phyloP scores from a whole-genome alignment of 2,888 invertebrate genomes.

The Macrophya alboannulata region DNA sequence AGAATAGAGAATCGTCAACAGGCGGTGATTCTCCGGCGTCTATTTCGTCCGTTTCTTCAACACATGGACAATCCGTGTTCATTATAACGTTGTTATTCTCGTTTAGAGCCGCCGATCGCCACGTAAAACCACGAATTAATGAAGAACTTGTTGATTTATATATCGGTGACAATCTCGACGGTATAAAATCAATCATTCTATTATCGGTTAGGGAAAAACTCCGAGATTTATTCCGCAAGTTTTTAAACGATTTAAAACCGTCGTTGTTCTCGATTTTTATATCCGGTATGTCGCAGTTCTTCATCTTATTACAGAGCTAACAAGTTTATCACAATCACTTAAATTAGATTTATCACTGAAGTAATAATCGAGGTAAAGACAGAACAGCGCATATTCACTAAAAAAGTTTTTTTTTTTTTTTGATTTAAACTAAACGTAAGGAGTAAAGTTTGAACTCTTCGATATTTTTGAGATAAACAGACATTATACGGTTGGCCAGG shows the following conservation, averaged over 20 bases:
- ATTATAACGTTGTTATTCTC: slow-evolving; percentile 56
- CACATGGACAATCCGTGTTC: slow-evolving; percentile 52
- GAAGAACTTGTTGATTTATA: slow-evolving; percentile 69
- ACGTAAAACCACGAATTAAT: neutral
- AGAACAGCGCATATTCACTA: neutral
- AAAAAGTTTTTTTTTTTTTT: neutral
- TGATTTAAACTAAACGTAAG: neutral
- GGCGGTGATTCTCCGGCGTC: slow-evolving; percentile 77
- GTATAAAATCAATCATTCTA: slow-evolving; percentile 65
- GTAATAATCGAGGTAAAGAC: neutral
- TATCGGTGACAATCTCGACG: slow-evolving; percentile 68
- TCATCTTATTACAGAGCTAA: neutral
- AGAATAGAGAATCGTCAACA: slow-evolving; percentile 76
- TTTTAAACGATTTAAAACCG: neutral
- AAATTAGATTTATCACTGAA: neutral
- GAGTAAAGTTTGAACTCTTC: neutral
- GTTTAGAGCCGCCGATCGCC: slow-evolving; percentile 7
- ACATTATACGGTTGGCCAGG: neutral
- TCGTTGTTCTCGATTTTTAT: neutral
- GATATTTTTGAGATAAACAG: neutral
- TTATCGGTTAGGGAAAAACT: slow-evolving; percentile 56
- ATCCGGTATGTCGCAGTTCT: neutral
- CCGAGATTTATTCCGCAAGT: neutral
- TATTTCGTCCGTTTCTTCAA: slow-evolving; percentile 67
- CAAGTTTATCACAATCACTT: neutral